Conservation (phyloP, 2,888 invertebrate species). For the Alitta virens region DNA sequence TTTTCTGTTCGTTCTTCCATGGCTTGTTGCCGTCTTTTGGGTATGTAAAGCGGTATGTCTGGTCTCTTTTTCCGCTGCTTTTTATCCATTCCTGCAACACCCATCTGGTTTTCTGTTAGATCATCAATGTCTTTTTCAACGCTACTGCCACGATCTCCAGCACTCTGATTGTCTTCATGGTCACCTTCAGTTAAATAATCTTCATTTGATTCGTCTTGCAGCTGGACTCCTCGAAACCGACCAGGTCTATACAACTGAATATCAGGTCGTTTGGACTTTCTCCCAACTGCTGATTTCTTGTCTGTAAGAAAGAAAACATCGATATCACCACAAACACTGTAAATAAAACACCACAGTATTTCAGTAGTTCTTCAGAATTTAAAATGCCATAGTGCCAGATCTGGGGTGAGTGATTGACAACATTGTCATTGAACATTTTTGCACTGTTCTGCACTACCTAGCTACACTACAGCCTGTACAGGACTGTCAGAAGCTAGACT, state of each 20-base stretch:
- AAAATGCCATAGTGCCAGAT: too few species aligned
- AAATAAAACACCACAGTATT: too few species aligned
- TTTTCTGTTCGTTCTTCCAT: background rate
- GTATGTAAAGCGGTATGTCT: conserved; percentile 17
- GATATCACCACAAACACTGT: too few species aligned
- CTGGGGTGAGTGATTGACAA: too few species aligned
- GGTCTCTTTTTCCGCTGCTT: conserved; percentile 8
- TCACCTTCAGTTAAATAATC: background rate
- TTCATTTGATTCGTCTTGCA: background rate
- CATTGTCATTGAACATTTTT: too few species aligned
- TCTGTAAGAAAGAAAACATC: too few species aligned
- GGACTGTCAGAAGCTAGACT: too few species aligned
- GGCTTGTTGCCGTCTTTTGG: conserved; percentile 1
- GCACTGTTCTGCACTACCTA: too few species aligned
- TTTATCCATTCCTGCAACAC: background rate
- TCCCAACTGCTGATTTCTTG: background rate
- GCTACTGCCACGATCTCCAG: background rate
- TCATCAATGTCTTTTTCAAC: background rate
- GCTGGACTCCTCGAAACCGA: background rate
- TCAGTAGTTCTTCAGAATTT: too few species aligned
- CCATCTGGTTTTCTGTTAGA: background rate
- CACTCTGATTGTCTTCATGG: background rate
- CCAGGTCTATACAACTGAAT: conserved; percentile 3
- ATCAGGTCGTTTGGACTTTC: conserved; percentile 3
- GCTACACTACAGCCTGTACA: too few species aligned